These are phyloP conservation scores for Scaptomyza flava DNA, from an alignment of 2,888 invertebrate genomes.

Conservation along the genomic window DNA sequence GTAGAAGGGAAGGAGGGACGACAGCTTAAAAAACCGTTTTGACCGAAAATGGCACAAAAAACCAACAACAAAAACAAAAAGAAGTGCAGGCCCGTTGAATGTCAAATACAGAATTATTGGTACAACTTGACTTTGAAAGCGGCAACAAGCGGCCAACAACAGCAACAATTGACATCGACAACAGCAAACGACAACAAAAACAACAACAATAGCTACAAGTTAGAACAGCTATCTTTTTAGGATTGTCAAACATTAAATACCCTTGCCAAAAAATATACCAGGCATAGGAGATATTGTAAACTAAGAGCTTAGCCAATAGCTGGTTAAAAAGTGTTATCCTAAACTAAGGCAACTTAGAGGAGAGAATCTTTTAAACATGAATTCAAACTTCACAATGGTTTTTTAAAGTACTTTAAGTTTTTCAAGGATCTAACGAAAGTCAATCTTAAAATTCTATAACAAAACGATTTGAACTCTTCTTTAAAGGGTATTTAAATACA, in stretches of 20 bases:
- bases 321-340: too few relatives aligned
- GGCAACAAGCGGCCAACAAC: constrained; percentile 59
- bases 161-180: constrained; percentile 48
- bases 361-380: too few relatives aligned
- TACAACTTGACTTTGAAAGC: constrained; percentile 67
- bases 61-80: constrained; percentile 34
- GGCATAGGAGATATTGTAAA: background rate
- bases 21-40: constrained; percentile 64
- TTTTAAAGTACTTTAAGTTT: too few relatives aligned
- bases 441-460: too few relatives aligned
- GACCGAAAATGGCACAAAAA: constrained; percentile 46
- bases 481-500: constrained; percentile 40
- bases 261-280: constrained; percentile 7
- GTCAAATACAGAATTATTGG: constrained; percentile 79
- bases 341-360: too few relatives aligned
- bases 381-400: too few relatives aligned
- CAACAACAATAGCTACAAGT: constrained; percentile 31
- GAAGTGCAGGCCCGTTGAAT: constrained; percentile 59
- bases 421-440: background rate
- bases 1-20: background rate
- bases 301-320: background rate
- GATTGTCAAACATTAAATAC: constrained; percentile 28
- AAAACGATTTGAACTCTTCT: background rate
- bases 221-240: constrained; percentile 6
- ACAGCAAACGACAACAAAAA: constrained; percentile 48